Base-by-base conservation (phyloP, 2,888 invertebrate genomes). In the Apotomis capreana region DNA sequence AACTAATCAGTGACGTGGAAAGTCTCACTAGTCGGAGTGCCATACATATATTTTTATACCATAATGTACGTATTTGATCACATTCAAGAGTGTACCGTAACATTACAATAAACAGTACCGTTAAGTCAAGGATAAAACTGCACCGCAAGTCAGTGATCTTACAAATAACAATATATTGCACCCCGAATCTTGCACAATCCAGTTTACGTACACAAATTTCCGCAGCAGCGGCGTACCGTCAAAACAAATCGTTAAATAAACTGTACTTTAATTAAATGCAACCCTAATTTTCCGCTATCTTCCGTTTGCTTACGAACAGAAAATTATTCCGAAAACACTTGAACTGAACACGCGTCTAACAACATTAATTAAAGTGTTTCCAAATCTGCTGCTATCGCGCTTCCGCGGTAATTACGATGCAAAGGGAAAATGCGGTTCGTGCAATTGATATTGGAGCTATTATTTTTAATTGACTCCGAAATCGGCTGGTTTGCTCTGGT, bases 351-450 rank as follows among this genome's bases (percentile, higher is more conserved):
- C 89, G 88, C 89, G 87, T 90, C 88, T 87, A 88, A 87, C 88
- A 87, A 90, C 89, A 88, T 89, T 91, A 89, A 92, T 93, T 91
- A 91, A 88, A 90, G 87, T 88, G 88, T 87, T 89, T 83, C 89
- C 87, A 89, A 91, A 92, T 90, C 89, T 88, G 87, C 88, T 80
- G 86, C 87, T 90, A 91, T 92, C 91, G 86, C 87, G 86, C 87
- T 91, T 91, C 91, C 91, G 87, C 75, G 78, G 76, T 89, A 90
- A 92, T 92, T 92, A 91, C 89, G 91, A 90, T 88, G 87, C 90
- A 87, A 86, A 87, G 90, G 92, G 88, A 87, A 85, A 86, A 77
- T 62, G 57, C 13, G 58, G 36, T 59, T 58, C 67, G 51, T 65
- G 58, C 68, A 63, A 72, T 62, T 72, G 68, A 72, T 72, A 72